Evolutionary conservation across 2,888 invertebrate species (phyloP).

Genomic region (Drosophila putrida): DNA sequence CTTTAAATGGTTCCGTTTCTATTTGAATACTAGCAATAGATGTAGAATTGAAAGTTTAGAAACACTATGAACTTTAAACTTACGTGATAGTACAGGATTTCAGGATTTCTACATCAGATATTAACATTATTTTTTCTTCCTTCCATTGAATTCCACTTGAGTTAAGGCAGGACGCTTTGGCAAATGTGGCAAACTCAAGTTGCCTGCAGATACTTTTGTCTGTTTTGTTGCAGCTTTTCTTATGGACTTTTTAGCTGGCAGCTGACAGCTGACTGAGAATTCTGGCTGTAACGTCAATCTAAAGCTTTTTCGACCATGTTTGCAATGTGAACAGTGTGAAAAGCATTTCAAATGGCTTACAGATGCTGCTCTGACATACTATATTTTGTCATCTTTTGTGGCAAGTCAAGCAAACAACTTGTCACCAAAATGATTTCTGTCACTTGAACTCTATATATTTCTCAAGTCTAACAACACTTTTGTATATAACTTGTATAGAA

Average conservation of each 20-base stretch:
- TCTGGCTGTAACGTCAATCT: constrained; percentile 21
- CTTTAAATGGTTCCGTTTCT: too few species aligned
- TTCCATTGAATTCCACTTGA: constrained; percentile 13
- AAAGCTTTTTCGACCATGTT: constrained; percentile 37
- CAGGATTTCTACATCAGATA: background rate
- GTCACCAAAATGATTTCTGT: constrained; percentile 17
- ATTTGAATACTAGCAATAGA: too few species aligned
- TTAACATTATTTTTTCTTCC: constrained; percentile 12
- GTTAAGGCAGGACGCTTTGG: constrained; percentile 2
- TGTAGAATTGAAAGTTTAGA: too few species aligned
- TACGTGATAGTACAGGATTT: background rate
- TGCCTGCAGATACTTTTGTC: constrained; percentile 35
- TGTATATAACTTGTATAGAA: background rate
- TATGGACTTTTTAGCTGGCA: constrained; percentile 40
- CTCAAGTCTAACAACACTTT: constrained; percentile 3
- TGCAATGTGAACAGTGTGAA: constrained; percentile 34
- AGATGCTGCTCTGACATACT: constrained; percentile 50
- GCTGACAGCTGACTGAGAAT: constrained; percentile 41
- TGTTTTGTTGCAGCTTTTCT: constrained; percentile 24
- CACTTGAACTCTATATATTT: background rate
- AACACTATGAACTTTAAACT: too few species aligned
- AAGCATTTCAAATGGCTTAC: constrained; percentile 53
- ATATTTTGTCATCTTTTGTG: constrained; percentile 54
- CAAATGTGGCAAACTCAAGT: constrained; percentile 7
- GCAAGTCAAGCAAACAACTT: constrained; percentile 40